These are phyloP conservation scores for Copidosoma aretas DNA, from an alignment of 2,888 invertebrate genomes.

Conservation along the genomic window DNA sequence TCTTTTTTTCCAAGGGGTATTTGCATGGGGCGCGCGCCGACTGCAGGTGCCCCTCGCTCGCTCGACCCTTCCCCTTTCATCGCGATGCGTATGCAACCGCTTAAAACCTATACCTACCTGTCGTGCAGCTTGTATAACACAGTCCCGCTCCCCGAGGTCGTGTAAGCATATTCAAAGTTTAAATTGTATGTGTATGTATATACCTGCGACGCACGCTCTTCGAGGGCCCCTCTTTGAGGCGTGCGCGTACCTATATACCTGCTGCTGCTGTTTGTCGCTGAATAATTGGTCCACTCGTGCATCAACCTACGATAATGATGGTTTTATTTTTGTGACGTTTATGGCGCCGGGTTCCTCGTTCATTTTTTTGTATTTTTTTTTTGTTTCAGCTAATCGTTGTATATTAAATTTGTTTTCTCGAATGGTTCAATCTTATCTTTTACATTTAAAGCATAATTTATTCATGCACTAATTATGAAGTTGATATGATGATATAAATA, in stretches of 20 bases:
- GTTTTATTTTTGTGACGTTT: background rate
- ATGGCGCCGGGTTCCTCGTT: background rate
- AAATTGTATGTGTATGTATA: constrained; percentile 12
- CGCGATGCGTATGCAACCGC: constrained; percentile 33
- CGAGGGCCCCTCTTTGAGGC: background rate
- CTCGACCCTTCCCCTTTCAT: constrained; percentile 46
- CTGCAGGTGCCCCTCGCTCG: constrained; percentile 48
- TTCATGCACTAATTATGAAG: too few relatives aligned
- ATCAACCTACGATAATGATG: background rate
- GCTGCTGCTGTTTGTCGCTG: constrained; percentile 3
- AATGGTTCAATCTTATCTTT: too few relatives aligned
- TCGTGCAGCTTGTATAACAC: background rate
- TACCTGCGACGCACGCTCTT: background rate
- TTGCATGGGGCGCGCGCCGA: constrained; percentile 50
- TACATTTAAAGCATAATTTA: too few relatives aligned
- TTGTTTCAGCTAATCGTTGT: too few relatives aligned
- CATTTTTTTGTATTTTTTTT: too few relatives aligned
- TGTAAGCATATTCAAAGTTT: constrained; percentile 36
- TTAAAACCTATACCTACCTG: constrained; percentile 6
- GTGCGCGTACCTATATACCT: background rate
- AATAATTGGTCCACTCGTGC: constrained; percentile 7
- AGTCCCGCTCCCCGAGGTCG: too few relatives aligned
- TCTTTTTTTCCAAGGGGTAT: constrained; percentile 45
- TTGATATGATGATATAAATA: too few relatives aligned
- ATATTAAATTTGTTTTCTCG: too few relatives aligned